These are phyloP conservation scores for Helarctos malayanus DNA, from an alignment of 2,797 vertebrate species.

Conservation along the genomic window DNA sequence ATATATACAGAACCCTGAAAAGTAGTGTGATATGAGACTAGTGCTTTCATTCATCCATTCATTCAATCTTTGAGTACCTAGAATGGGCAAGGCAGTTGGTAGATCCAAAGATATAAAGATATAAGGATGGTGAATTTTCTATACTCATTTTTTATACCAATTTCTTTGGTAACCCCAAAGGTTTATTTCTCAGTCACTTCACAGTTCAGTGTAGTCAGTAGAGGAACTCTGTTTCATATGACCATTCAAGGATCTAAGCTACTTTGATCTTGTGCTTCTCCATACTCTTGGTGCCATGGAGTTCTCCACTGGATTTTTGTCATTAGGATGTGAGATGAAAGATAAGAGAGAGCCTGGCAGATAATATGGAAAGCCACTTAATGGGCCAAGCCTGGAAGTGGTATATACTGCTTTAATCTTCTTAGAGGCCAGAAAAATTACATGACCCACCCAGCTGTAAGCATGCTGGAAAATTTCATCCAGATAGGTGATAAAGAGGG, in stretches of 20 bases:
- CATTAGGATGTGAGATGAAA: background rate
- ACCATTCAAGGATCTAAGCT: background rate
- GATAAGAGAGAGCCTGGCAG: background rate
- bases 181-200: background rate
- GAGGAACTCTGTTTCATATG: background rate
- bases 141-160: background rate
- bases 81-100: background rate
- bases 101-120: background rate
- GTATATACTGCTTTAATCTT: background rate
- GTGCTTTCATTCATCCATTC: background rate
- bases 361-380: background rate
- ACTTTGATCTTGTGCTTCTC: background rate
- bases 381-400: background rate
- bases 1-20: background rate
- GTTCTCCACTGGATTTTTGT: background rate
- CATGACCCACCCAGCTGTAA: background rate
- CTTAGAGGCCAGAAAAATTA: background rate
- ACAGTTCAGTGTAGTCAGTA: background rate
- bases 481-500: background rate
- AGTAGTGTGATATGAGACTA: background rate
- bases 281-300: background rate
- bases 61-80: background rate
- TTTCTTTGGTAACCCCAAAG: background rate
- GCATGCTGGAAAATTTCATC: background rate
- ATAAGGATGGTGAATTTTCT: background rate